Base-by-base conservation (phyloP, 1,140 invertebrate species). In the Chlorops oryzae region DNA sequence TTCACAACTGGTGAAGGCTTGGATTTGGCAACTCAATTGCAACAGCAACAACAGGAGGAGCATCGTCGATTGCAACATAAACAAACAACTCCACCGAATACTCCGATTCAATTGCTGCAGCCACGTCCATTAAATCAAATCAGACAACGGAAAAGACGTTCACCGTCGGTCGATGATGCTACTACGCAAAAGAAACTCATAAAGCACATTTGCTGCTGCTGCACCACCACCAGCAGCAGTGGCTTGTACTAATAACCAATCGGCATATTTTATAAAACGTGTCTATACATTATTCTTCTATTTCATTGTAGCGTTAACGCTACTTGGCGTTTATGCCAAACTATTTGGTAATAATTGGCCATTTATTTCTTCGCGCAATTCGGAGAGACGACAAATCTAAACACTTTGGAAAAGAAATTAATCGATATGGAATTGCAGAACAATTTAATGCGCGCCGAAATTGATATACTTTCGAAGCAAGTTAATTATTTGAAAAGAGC, bases 381-480 rank as follows among this genome's bases (percentile, higher is more conserved):
- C n/a, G n/a, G n/a, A n/a, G n/a, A n/a, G n/a, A n/a, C n/a, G n/a
- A n/a, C n/a, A n/a, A n/a, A n/a, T n/a, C n/a, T n/a, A n/a, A n/a
- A n/a, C n/a, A n/a, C n/a, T n/a, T 37, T 69, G 25, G 57, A 68
- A 23, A 61, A 63, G 20, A 62, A 62, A 9, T 23, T 69, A 21
- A 55, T 45, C 2, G 61, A 69, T n/a, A 40, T 69, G 34, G 65
- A 69, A 35, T 32, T 69, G 34, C 61, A 65, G 44, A 69, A 69
- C 25, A 69, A 68, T 56, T 43, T 69, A 9, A 60, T 69, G 57
- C 58, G 65, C 2, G 65, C 65, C 21, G 65, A 69, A 35, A 69
- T 69, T 34, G 65, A 69, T 18, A 57, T 69, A 13, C 62, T 69
- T 37, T 58, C 61, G 12, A 69, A 66, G 40, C 65, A 69, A 27